Evolutionary conservation across 1,140 invertebrate species (phyloP).

Genomic region (Ceratosolen fusciceps): DNA sequence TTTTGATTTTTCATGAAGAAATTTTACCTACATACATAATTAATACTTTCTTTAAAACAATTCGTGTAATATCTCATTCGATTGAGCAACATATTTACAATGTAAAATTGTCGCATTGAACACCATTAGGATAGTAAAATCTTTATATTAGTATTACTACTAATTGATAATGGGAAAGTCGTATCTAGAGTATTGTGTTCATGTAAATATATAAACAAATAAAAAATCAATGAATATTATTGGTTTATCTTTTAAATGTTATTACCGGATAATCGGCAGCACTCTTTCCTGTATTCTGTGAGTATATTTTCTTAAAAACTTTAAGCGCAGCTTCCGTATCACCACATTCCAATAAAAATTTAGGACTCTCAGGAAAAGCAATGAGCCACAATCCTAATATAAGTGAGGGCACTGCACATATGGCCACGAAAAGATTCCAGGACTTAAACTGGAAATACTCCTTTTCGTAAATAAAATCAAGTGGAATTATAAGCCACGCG

Average conservation of each 20-base stretch:
- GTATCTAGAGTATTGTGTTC: no score
- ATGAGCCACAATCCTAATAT: slow-evolving; percentile 79
- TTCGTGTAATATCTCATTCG: neutral
- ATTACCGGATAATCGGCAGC: slow-evolving; percentile 78
- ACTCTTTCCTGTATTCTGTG: slow-evolving; percentile 78
- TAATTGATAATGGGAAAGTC: no score
- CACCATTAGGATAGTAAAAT: no score
- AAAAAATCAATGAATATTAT: no score
- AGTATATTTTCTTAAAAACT: slow-evolving; percentile 79
- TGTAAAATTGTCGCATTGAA: no score
- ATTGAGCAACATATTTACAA: neutral
- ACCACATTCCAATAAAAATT: slow-evolving; percentile 84
- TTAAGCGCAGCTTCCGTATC: slow-evolving; percentile 80
- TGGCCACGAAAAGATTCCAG: slow-evolving; percentile 82
- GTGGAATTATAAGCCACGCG: slow-evolving; percentile 81
- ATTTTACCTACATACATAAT: slow-evolving; percentile 73
- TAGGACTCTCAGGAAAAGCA: slow-evolving; percentile 88
- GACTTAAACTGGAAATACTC: slow-evolving; percentile 78
- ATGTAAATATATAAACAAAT: no score
- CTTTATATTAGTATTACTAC: no score
- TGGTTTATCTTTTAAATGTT: neutral
- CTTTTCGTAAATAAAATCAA: slow-evolving; percentile 73
- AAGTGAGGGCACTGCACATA: slow-evolving; percentile 76
- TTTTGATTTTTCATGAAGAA: slow-evolving; percentile 77
- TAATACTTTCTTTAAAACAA: neutral